phyloP scores from a whole-genome alignment of 2,797 vertebrate species.

The Schizopygopsis pylzovi region DNA sequence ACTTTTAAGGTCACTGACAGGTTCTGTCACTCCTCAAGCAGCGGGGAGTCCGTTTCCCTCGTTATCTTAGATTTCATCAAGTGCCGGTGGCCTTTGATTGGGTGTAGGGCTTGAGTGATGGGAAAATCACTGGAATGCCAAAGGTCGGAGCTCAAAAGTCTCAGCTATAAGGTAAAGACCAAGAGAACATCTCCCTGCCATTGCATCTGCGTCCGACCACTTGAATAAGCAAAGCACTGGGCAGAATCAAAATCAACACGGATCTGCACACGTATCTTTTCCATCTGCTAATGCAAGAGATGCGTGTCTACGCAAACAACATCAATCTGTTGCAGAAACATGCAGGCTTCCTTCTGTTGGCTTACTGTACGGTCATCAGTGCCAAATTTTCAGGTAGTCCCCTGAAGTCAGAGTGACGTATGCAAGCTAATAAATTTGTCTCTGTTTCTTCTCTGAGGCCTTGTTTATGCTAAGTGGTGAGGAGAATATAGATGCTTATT shows the following conservation, averaged over 20 bases:
- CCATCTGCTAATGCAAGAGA: constrained; percentile 46
- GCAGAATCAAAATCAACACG: constrained; percentile 37
- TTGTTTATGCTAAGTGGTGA: not conserved
- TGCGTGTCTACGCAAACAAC: constrained; percentile 43
- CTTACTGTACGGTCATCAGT: not conserved
- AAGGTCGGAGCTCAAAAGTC: constrained; percentile 33
- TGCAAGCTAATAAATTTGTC: not conserved
- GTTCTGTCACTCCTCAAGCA: constrained; percentile 38
- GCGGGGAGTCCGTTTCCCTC: not conserved
- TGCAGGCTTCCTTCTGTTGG: constrained; percentile 12
- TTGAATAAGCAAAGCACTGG: not conserved
- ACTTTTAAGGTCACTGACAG: constrained; percentile 15
- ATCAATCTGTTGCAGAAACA: constrained; percentile 38
- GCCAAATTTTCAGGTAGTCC: constrained; percentile 19
- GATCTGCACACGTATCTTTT: constrained; percentile 19
- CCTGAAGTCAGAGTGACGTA: not conserved
- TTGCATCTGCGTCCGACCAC: constrained; percentile 17
- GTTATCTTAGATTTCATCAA: constrained; percentile 43
- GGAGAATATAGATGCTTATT: not conserved
- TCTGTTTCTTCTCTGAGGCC: not conserved
- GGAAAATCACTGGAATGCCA: constrained; percentile 30
- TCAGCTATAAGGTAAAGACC: constrained; percentile 13
- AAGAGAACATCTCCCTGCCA: constrained; percentile 37
- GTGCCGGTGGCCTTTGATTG: constrained; percentile 38
- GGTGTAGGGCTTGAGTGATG: constrained; percentile 40